A percentile compares a stretch with the other conserved stretches of the same genome.
These are phyloP conservation scores for Syrmaticus mikado DNA, from an alignment of 2,113 vertebrate genomes.

Conservation along the genomic window DNA sequence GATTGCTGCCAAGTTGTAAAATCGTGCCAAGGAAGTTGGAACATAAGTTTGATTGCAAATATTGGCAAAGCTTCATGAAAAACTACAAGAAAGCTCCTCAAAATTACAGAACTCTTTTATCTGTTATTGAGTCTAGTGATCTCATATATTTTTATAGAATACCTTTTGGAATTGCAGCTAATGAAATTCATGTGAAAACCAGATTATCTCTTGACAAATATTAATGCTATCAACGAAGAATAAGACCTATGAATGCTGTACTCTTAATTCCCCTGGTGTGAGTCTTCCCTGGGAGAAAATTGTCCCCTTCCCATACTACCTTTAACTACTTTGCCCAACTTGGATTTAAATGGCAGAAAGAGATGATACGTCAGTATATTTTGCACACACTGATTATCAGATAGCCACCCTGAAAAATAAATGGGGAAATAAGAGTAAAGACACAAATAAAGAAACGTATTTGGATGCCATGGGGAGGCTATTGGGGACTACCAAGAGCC, in stretches of 20 bases:
- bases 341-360: neutral
- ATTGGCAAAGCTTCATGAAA: slow-evolving; percentile 59
- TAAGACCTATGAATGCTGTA: neutral
- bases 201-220: neutral
- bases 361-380: neutral
- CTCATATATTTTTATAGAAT: neutral
- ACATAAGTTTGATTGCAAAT: slow-evolving; percentile 61
- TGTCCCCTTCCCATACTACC: neutral
- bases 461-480: neutral
- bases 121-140: neutral
- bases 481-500: neutral
- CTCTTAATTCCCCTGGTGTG: neutral
- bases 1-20: slow-evolving; percentile 36
- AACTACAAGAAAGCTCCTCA: neutral
- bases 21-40: slow-evolving; percentile 1
- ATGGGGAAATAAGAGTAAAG: neutral
- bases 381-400: neutral
- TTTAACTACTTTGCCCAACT: neutral
- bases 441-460: neutral
- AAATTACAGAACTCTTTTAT: neutral
- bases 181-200: slow-evolving; percentile 24
- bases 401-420: neutral
- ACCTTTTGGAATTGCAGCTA: neutral
- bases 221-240: neutral
- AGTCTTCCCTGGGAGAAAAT: neutral